Conservation (phyloP, 2,113 vertebrate genomes). For the Caretta caretta region DNA sequence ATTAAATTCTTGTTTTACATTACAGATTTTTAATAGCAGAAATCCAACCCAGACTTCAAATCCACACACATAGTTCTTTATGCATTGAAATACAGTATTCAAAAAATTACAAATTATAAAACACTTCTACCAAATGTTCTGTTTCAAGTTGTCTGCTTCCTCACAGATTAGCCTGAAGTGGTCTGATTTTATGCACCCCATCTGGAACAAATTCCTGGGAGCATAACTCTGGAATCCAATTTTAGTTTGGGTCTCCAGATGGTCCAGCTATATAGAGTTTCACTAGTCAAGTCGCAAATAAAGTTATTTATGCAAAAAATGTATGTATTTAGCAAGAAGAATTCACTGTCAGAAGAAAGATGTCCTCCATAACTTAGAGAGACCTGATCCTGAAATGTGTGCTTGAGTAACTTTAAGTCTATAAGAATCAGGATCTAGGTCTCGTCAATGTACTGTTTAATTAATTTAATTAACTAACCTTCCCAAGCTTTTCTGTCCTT, state of each 20-base stretch:
- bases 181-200: conserved; percentile 41
- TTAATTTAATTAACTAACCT: neutral
- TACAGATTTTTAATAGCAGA: neutral
- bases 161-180: conserved; percentile 5
- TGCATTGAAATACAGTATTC: conserved; percentile 14
- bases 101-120: conserved; percentile 22
- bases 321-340: neutral
- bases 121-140: neutral
- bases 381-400: neutral
- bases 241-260: conserved; percentile 49
- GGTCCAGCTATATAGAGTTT: conserved; percentile 42
- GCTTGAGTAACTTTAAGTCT: neutral
- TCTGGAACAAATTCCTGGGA: conserved; percentile 22
- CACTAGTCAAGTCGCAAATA: conserved; percentile 39
- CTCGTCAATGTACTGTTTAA: neutral
- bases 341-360: neutral
- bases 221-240: conserved; percentile 28
- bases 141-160: conserved; percentile 36
- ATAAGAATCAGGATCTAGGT: neutral
- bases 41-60: neutral
- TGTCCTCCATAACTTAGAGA: neutral
- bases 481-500: neutral
- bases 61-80: neutral
- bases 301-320: conserved; percentile 38
- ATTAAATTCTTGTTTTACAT: neutral